Evolutionary conservation across 2,797 vertebrate genomes (phyloP), one percentile per base, ranked within the genome.

Genomic region (Arctocebus calabarensis): DNA sequence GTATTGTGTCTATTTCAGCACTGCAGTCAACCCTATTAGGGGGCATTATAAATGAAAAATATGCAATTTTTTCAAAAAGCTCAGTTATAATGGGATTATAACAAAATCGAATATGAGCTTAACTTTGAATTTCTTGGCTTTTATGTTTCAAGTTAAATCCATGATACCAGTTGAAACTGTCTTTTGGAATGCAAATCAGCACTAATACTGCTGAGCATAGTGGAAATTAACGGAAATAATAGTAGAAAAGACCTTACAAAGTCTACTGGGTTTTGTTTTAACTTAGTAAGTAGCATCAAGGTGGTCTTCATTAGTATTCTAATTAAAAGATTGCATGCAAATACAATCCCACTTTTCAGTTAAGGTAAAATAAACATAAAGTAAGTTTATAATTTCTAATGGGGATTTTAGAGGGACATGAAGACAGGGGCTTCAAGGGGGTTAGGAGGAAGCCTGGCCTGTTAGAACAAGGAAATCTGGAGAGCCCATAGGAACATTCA

Each of bases 91-190:
- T 77, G 29, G 78, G 89, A 96, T 94, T 97, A 87, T 95, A 91
- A 88, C 55, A 96, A 96, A 96, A 97, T 97, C 43, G 10, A 93
- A 91, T 91, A 86, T 81, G 52, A 90, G 78, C 55, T 95, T 96
- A 93, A 96, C 96, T 97, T 96, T 95, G 83, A 96, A 88, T 93
- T 93, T 94, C 93, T 96, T 93, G 27, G 68, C 77, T 97, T 97
- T 97, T 96, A 97, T 97, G 93, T 96, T 97, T 96, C 88, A 93
- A 94, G 90, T 96, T 95, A 95, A 97, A 97, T 97, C 77, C 91
- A 96, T 75, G 66, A 88, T 70, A 84, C 29, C 9, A 82, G 78
- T 94, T 88, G 61, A 95, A 96, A 90, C 70, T 75, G 57, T 68
- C 84, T 96, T 97, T 97, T 96, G 73, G 81, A 96, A 97, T 97